Evolutionary conservation across 2,888 invertebrate species (phyloP).

Genomic region (Chaetogeoica ovagalla): DNA sequence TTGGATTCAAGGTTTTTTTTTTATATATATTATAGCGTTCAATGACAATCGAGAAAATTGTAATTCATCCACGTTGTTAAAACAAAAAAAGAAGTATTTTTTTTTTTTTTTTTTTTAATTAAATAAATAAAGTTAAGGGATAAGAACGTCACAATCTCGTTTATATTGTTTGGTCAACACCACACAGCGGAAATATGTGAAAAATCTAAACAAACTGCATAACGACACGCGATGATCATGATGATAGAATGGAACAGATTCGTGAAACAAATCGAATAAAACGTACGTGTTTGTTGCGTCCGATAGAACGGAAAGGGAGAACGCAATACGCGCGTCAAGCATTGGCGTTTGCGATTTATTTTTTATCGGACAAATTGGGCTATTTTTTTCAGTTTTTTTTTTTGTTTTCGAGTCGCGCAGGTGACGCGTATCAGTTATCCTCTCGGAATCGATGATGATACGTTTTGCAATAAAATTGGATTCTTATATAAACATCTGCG

Average conservation of each 20-base stretch:
- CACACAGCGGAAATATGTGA: too few species aligned
- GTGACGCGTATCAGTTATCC: constrained; percentile 26
- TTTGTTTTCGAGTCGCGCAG: neutral
- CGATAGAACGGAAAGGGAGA: neutral
- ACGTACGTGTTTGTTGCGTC: too few species aligned
- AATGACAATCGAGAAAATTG: too few species aligned
- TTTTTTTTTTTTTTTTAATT: too few species aligned
- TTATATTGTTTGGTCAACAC: neutral
- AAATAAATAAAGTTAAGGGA: too few species aligned
- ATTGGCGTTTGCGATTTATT: neutral
- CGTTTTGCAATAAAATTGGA: constrained; percentile 33
- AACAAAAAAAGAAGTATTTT: too few species aligned
- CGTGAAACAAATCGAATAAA: too few species aligned
- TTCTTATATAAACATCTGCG: constrained; percentile 35
- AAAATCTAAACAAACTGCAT: neutral
- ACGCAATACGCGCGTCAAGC: constrained; percentile 14
- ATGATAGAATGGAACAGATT: too few species aligned
- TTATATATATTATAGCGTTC: too few species aligned
- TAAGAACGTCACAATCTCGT: too few species aligned
- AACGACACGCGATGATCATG: neutral
- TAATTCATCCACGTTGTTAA: too few species aligned
- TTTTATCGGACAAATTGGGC: constrained; percentile 10
- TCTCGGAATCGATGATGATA: constrained; percentile 10
- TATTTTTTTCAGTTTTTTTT: constrained; percentile 1
- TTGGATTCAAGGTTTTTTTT: too few species aligned